A percentile compares a stretch with the other conserved stretches of the same genome.
phyloP scores from a whole-genome alignment of 92 coral and sea anemone genomes.

The Epizoanthus scotinus region DNA sequence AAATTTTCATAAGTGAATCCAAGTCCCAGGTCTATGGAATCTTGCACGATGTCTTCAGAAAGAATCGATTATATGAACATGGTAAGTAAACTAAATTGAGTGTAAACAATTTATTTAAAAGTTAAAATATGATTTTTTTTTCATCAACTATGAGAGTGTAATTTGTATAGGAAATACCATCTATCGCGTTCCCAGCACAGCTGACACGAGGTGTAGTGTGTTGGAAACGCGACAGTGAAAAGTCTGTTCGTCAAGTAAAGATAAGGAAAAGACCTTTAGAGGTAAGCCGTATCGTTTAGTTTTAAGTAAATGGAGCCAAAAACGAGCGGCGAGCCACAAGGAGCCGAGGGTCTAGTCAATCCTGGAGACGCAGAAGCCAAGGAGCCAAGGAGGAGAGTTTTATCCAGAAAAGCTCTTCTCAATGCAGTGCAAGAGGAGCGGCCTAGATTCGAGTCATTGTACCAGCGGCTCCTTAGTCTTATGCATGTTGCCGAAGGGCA shows the following conservation, averaged over 20 bases:
- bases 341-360: conserved; percentile 12
- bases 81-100: too few species aligned
- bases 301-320: conserved; percentile 20
- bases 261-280: background rate
- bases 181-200: too few species aligned
- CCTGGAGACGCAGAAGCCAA: background rate
- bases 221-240: conserved; percentile 16
- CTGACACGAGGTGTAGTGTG: too few species aligned
- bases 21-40: too few species aligned
- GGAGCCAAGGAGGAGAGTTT: conserved; percentile 13
- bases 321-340: background rate
- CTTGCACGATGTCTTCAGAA: too few species aligned
- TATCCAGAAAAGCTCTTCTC: conserved; percentile 6
- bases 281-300: conserved; percentile 20
- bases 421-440: conserved; percentile 15
- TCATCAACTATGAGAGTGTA: too few species aligned
- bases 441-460: conserved; percentile 8
- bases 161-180: too few species aligned
- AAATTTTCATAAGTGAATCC: too few species aligned
- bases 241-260: conserved; percentile 21
- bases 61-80: too few species aligned
- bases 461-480: conserved; percentile 22
- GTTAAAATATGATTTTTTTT: too few species aligned
- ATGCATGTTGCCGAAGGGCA: too few species aligned
- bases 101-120: too few species aligned